Conservation (phyloP, 2,113 vertebrate species). For the Cheilinus undulatus region DNA sequence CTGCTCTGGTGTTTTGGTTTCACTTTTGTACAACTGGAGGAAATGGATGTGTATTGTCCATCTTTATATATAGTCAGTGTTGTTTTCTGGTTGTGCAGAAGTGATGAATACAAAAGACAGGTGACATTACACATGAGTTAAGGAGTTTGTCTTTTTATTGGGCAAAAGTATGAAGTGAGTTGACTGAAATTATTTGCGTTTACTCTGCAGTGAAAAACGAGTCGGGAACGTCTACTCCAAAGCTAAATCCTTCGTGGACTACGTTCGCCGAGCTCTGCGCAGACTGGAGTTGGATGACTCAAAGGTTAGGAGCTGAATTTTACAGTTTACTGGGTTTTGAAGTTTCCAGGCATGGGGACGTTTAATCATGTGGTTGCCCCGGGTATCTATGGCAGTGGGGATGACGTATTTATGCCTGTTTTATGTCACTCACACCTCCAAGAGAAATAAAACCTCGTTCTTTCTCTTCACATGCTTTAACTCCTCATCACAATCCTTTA, state of each 20-base stretch:
- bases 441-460: neutral
- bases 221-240: slow-evolving; percentile 95
- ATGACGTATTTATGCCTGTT: slow-evolving; percentile 4
- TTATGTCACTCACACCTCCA: slow-evolving; percentile 19
- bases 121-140: neutral
- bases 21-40: too few species aligned
- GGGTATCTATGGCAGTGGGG: neutral
- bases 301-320: slow-evolving; percentile 74
- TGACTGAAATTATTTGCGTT: slow-evolving; percentile 22
- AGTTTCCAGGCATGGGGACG: slow-evolving; percentile 14
- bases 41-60: too few species aligned
- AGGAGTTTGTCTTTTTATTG: slow-evolving; percentile 1
- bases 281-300: slow-evolving; percentile 92
- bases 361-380: slow-evolving; percentile 8
- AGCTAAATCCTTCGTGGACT: slow-evolving; percentile 91
- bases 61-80: neutral
- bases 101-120: neutral
- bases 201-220: slow-evolving; percentile 87
- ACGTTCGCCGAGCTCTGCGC: slow-evolving; percentile 89
- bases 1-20: too few species aligned
- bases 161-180: neutral
- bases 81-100: slow-evolving; percentile 9
- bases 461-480: too few species aligned
- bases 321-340: neutral
- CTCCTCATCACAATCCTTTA: neutral